These are phyloP conservation scores for Indri indri DNA, from an alignment of 2,113 vertebrate genomes.

Conservation along the genomic window DNA sequence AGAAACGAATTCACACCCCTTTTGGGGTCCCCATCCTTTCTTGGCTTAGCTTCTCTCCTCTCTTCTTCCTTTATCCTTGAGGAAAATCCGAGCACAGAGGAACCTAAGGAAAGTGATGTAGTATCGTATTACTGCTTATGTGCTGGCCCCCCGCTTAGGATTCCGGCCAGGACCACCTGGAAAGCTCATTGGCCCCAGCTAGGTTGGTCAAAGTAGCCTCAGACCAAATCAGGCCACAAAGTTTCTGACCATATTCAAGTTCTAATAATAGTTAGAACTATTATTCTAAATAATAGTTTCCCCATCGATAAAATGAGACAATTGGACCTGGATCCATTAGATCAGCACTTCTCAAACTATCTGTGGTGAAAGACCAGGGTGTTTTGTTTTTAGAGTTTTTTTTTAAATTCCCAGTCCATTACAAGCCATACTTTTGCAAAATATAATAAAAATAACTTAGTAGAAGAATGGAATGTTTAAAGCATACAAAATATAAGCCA, in stretches of 20 bases:
- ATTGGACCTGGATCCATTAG: not conserved
- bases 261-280: too few relatives aligned
- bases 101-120: not conserved
- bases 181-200: not conserved
- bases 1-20: not conserved
- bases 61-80: not conserved
- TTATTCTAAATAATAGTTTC: not conserved
- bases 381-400: not conserved
- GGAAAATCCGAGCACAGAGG: not conserved
- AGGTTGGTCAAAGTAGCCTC: not conserved
- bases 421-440: not conserved
- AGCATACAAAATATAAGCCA: not conserved
- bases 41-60: not conserved
- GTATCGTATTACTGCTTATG: not conserved
- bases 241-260: too few relatives aligned
- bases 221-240: not conserved
- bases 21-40: not conserved
- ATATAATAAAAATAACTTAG: not conserved
- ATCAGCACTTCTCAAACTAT: not conserved
- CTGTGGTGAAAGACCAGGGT: not conserved
- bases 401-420: not conserved
- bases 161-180: not conserved
- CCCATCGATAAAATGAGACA: not conserved
- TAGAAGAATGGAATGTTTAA: slow-evolving; percentile 19
- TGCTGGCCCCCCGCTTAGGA: not conserved